phyloP scores from a whole-genome alignment of 2,113 vertebrate genomes.

The Esox niger region DNA sequence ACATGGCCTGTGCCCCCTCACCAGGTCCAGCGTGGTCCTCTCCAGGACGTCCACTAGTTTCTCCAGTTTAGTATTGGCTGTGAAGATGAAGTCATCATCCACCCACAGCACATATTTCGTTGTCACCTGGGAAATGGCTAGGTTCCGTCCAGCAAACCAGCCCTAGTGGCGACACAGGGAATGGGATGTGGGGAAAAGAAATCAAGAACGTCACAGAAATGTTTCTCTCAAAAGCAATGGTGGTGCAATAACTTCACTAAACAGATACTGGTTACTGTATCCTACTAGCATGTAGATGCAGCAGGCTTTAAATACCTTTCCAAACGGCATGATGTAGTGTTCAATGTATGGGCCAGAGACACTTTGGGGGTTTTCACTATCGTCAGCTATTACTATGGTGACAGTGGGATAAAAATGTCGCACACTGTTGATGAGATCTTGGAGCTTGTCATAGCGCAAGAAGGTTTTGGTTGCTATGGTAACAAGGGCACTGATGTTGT shows the following conservation, averaged over 20 bases:
- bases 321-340: slow-evolving; percentile 92
- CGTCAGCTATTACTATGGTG: slow-evolving; percentile 86
- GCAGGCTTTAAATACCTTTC: slow-evolving; percentile 74
- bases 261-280: too few species aligned
- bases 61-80: slow-evolving; percentile 81
- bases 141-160: slow-evolving; percentile 90
- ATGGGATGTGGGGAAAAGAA: background rate
- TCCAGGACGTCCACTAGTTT: slow-evolving; percentile 87
- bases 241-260: too few species aligned
- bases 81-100: slow-evolving; percentile 90
- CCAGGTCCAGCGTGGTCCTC: slow-evolving; percentile 83
- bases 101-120: slow-evolving; percentile 92
- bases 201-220: background rate
- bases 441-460: slow-evolving; percentile 86
- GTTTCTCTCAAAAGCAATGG: too few species aligned
- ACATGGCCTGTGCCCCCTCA: slow-evolving; percentile 48
- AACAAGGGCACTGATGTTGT: slow-evolving; percentile 84
- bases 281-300: too few species aligned
- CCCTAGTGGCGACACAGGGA: slow-evolving; percentile 65
- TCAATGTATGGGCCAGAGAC: slow-evolving; percentile 81
- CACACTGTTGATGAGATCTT: slow-evolving; percentile 83
- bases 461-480: slow-evolving; percentile 92
- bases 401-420: slow-evolving; percentile 84
- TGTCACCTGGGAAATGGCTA: slow-evolving; percentile 87
- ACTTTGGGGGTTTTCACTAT: slow-evolving; percentile 78